phyloP scores from a whole-genome alignment of 1,140 invertebrate genomes.

The Ridgeia piscesae region DNA sequence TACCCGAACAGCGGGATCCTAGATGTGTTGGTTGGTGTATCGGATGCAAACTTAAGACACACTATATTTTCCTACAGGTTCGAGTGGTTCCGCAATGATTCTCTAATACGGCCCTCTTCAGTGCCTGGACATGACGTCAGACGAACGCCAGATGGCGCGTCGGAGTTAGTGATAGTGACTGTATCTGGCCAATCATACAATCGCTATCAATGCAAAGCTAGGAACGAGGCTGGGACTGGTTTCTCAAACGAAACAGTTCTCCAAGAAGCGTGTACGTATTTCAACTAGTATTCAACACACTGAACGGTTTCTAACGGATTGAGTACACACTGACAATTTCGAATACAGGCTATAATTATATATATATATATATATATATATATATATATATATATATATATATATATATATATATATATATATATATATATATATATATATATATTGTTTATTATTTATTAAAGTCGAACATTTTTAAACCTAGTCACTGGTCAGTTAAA shows the following conservation, averaged over 20 bases:
- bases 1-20: background rate
- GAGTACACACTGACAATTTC: too few relatives aligned
- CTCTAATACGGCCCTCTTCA: background rate
- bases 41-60: background rate
- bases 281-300: background rate
- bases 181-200: background rate
- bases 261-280: background rate
- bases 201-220: background rate
- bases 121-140: background rate
- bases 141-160: background rate
- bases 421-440: too few relatives aligned
- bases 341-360: too few relatives aligned
- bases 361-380: too few relatives aligned
- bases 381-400: too few relatives aligned
- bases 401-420: too few relatives aligned
- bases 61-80: background rate
- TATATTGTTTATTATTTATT: too few relatives aligned
- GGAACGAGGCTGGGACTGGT: background rate
- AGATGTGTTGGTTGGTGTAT: background rate
- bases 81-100: background rate
- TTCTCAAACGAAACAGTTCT: background rate
- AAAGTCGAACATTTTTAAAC: too few relatives aligned
- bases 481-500: too few relatives aligned
- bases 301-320: too few relatives aligned
- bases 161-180: background rate